These are phyloP conservation scores for Lagopus muta DNA, from an alignment of 2,113 vertebrate species.

Conservation along the genomic window DNA sequence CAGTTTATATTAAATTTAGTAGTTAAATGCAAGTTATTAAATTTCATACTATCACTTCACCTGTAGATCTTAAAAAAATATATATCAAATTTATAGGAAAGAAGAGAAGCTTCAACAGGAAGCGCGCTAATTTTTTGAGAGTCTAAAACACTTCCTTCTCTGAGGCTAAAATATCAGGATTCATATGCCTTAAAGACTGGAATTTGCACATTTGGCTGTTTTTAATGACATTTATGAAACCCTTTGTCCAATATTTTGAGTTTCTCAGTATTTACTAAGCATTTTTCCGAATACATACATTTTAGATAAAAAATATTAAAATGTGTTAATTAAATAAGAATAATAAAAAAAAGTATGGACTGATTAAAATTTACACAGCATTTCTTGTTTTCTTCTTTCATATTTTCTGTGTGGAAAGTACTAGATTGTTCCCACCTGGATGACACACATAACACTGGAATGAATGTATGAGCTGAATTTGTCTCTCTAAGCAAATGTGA, in stretches of 20 bases:
- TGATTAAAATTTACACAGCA: not conserved
- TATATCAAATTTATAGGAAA: not conserved
- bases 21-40: not conserved
- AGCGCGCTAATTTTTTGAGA: not conserved
- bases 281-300: not conserved
- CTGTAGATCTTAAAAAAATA: not conserved
- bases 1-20: not conserved
- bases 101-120: not conserved
- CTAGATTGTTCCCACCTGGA: not conserved
- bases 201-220: not conserved
- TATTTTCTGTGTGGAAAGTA: not conserved
- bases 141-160: not conserved
- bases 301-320: not conserved
- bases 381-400: not conserved
- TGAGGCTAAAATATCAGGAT: not conserved
- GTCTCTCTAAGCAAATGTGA: not conserved
- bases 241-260: not conserved
- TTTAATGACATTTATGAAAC: not conserved
- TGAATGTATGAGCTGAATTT: not conserved
- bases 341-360: not conserved
- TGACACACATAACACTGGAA: not conserved
- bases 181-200: not conserved
- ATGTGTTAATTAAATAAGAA: not conserved
- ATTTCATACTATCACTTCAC: not conserved
- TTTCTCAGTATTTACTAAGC: not conserved